A percentile compares a stretch with the other conserved stretches of the same genome.
phyloP scores from a whole-genome alignment of 2,113 vertebrate genomes.

The Paramormyrops kingsleyae region DNA sequence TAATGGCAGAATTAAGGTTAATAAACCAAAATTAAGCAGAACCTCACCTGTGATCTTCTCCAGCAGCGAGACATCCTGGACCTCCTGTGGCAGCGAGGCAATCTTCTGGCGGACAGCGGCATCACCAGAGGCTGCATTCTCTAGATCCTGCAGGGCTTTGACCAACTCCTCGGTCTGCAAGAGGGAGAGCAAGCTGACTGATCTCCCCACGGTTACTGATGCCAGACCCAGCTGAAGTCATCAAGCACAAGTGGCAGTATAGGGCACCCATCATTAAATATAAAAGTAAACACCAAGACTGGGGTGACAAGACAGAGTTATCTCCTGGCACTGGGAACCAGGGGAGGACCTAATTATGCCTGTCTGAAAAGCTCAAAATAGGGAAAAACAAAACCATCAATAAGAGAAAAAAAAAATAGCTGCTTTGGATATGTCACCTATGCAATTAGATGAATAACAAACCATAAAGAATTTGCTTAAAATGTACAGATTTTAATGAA shows the following conservation, averaged over 20 bases:
- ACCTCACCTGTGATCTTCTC: constrained; percentile 91
- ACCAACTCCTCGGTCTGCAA: constrained; percentile 88
- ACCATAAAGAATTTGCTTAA: not conserved
- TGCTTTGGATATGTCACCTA: not conserved
- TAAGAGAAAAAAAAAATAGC: not conserved
- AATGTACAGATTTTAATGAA: not conserved
- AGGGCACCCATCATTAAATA: not conserved
- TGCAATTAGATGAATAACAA: not conserved
- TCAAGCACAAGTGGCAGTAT: not conserved
- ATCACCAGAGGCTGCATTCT: constrained; percentile 93
- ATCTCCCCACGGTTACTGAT: not conserved
- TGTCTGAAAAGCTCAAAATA: not conserved
- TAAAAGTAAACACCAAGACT: not conserved
- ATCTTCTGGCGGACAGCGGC: constrained; percentile 96
- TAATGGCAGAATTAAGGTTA: not conserved
- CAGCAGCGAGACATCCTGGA: constrained; percentile 90
- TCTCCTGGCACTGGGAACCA: not conserved
- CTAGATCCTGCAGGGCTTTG: constrained; percentile 91
- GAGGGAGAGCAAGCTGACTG: constrained; percentile 9
- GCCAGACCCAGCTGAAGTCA: not conserved
- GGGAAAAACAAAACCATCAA: not conserved
- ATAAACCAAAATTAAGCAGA: not conserved
- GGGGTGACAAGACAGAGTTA: not conserved
- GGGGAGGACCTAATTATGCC: not conserved
- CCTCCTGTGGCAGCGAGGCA: constrained; percentile 93